Base-by-base conservation (phyloP, 92 coral and sea anemone species). In the Montipora capitata region DNA sequence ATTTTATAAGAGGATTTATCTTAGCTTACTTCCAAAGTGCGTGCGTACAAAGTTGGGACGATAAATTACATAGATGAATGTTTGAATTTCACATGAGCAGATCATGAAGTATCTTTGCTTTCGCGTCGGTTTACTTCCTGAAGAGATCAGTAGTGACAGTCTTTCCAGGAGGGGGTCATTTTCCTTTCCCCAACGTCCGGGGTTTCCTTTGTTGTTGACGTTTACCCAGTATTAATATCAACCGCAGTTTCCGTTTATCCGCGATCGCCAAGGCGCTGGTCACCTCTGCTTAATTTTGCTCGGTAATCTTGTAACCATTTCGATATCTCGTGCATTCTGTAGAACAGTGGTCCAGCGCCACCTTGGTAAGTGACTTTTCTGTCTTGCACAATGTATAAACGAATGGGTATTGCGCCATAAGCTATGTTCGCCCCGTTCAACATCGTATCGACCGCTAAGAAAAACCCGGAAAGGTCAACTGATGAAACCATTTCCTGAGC, bases 321-420 rank as follows among this genome's bases (percentile, higher is more conserved):
- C 79, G 88, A 73, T n/a, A 94, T 86, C 39, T 94, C 95, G 12
- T 82, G 85, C 56, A 90, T 76, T 13, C 81, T 72, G 79, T 94
- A 94, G 13, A 86, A 88, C 74, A 85, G 69, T 12, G 97, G 97
- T 16, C 97, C 97, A 15, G 91, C 49, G 1, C 94, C 97, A 27
- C 95, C 97, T 35, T 82, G 92, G 72, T 94, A 94, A 66, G 89
- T 94, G 71, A 96, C 72, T 58, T 75, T 84, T 10, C 88, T 91
- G 3, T 94, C 85, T 62, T 85, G 89, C 7, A 96, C 91, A 16
- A 86, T 85, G 78, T 96, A 93, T 35, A 96, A 85, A 40, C 99
- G 91, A 61, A 94, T 95, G 4, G 99, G 98, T 3, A 92, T 88
- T 0, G 99, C 99, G 7, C 96, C 98, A 71, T 96, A 96, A 2